phyloP scores from a whole-genome alignment of 2,888 invertebrate species.

The Morpho deidamia region DNA sequence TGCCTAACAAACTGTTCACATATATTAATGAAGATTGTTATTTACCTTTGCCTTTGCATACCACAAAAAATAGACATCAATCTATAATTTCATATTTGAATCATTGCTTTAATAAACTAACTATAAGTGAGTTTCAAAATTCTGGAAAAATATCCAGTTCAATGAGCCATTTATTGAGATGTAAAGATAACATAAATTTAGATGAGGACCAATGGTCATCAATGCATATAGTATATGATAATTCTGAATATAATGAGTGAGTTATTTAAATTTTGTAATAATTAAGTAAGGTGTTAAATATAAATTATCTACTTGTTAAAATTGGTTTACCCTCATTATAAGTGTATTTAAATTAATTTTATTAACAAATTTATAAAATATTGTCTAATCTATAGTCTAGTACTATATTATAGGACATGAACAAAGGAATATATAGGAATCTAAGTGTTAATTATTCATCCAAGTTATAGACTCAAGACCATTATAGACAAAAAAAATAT shows the following conservation, averaged over 20 bases:
- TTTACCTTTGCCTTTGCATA: constrained; percentile 46
- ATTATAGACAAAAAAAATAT: too few relatives aligned
- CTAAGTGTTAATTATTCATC: too few relatives aligned
- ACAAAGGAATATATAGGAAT: too few relatives aligned
- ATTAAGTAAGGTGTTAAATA: too few relatives aligned
- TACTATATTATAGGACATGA: too few relatives aligned
- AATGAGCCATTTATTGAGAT: constrained; percentile 45
- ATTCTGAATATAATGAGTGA: constrained; percentile 63
- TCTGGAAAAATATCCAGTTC: constrained; percentile 39
- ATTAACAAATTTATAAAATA: too few relatives aligned
- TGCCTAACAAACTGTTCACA: constrained; percentile 66
- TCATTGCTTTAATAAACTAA: constrained; percentile 39
- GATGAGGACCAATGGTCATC: constrained; percentile 47
- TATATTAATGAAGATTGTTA: constrained; percentile 79
- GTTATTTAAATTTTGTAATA: constrained; percentile 25
- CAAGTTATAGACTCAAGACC: too few relatives aligned
- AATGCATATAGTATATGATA: constrained; percentile 63
- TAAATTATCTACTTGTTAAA: too few relatives aligned
- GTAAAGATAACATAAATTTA: constrained; percentile 41
- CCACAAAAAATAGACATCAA: constrained; percentile 24
- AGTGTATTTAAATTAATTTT: too few relatives aligned
- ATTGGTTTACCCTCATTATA: too few relatives aligned
- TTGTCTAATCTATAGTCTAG: too few relatives aligned
- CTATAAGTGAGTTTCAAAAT: constrained; percentile 31
- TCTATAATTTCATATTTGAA: constrained; percentile 31